Evolutionary conservation across 92 coral and sea anemone genomes (phyloP), one percentile per base, ranked within the genome.

Genomic region (Phenganax stokvisi): DNA sequence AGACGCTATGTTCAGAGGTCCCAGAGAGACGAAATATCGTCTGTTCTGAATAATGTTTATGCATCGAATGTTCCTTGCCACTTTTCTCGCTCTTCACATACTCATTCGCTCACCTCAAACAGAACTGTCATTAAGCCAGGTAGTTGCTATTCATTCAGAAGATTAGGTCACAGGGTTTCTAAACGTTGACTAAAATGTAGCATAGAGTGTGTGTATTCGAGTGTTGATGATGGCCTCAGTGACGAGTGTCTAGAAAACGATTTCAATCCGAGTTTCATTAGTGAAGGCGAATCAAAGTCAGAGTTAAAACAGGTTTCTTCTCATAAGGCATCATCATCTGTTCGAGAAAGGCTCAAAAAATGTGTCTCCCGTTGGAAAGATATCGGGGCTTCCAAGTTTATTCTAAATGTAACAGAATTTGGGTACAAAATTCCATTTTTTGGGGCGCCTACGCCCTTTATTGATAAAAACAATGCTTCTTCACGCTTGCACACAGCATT

Each of bases 281-380:
- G 3, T 7, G 65, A 59, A 59, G n/a, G 16, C 27, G 16, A 13
- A 13, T 13, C 16, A 13, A 59, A 59, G 25, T 13, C n/a, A 59
- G 65, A 59, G 7, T 1, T 59, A 13, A 25, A 13, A 25, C 16
- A 59, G 16, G 25, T 3, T 13, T 13, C 27, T 25, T 25, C 16
- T 59, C 65, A 1, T 13, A 59, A 59, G 16, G 2, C 65, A 59
- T 59, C 65, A 59, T 25, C 84, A 80, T 61, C 76, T 52, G 84
- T 65, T 78, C 3, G 84, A 72, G 84, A 30, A 47, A 80, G 76
- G 74, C 29, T 80, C 44, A 47, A 28, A 44, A 65, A 80, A 80
- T 54, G 52, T 13, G 0, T 64, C 7, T 37, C 62, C 16, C 62
- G 37, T 11, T 65, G 37, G 83, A 11, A 79, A 71, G 68, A 63